phyloP scores from a whole-genome alignment of 2,888 invertebrate species.

The Tupiocoris notatus region DNA sequence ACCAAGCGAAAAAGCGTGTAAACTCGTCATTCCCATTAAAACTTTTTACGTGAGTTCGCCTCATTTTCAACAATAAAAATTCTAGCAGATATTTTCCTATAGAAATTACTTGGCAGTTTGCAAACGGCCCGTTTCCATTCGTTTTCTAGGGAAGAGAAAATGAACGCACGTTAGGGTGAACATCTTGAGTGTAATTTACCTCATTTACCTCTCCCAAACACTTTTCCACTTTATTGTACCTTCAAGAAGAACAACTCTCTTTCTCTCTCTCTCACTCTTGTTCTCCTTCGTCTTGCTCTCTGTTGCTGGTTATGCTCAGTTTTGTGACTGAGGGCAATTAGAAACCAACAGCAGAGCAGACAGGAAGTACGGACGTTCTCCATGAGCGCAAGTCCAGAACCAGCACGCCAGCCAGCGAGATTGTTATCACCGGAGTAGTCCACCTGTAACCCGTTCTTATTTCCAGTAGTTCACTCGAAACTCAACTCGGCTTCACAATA shows the following conservation, averaged over 20 bases:
- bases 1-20: too few relatives aligned
- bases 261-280: background rate
- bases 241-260: background rate
- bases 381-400: constrained; percentile 43
- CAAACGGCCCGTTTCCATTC: too few relatives aligned
- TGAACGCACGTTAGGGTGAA: background rate
- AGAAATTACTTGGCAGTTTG: too few relatives aligned
- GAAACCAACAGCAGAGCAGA: constrained; percentile 20
- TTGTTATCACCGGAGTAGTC: constrained; percentile 4
- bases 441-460: constrained; percentile 26
- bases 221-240: background rate
- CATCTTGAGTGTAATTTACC: background rate
- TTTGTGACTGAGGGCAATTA: constrained; percentile 25
- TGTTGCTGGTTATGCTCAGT: background rate
- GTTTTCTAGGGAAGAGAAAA: background rate
- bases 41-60: too few relatives aligned
- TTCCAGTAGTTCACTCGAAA: constrained; percentile 36
- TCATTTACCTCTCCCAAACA: background rate
- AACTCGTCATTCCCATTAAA: too few relatives aligned
- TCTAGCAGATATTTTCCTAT: too few relatives aligned
- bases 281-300: too few relatives aligned
- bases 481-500: background rate
- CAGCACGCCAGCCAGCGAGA: constrained; percentile 17
- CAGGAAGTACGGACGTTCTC: constrained; percentile 29
- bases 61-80: too few relatives aligned